Evolutionary conservation across 2,113 vertebrate genomes (phyloP), one percentile per base, ranked within the genome.

Genomic region (Leptosomus discolor): DNA sequence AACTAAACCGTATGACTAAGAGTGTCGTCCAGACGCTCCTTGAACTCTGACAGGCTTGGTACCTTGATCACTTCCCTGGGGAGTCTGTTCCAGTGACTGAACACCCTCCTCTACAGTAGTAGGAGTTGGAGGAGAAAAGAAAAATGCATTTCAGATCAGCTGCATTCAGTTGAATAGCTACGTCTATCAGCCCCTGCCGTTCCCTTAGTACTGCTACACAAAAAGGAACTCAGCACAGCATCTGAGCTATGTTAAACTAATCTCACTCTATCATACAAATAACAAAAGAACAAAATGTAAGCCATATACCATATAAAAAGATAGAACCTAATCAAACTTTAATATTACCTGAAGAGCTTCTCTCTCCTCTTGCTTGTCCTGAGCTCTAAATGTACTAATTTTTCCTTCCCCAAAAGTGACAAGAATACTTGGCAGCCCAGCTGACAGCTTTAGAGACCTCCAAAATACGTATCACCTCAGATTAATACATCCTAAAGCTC

Each of bases 11-110:
- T 8, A n/a, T 10, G 36, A 64, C 32, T 24, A 41, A 46, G 2
- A 77, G 23, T 1, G 1, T 65, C 3, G 1, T 39, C 8, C 24
- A 75, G 32, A 73, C 0, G 1, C 32, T 58, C 5, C 37, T 30
- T 79, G 79, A 83, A 43, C 17, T 68, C 53, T 32, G 32, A 76
- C 29, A 69, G 39, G 57, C 27, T 71, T 41, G 21, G 23, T 80
- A 51, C 41, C 5, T 1, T 64, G 51, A 60, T 30, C 13, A 21
- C 14, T 67, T 39, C 27, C 41, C 19, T n/a, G 15, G 12, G 16
- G 5, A 91, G 23, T n/a, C 50, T 85, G 41, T 70, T 63, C 45
- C 69, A 85, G 65, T n/a, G 34, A 34, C 60, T 3, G 1, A 16
- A 12, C 32, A 65, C 17, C 14, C 45, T 69, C 14, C 53, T 48